Percentiles rank a stretch among this genome's conserved stretches.
These are phyloP conservation scores for Holacanthella duospinosa DNA, from an alignment of 2,888 invertebrate species.

Conservation along the genomic window DNA sequence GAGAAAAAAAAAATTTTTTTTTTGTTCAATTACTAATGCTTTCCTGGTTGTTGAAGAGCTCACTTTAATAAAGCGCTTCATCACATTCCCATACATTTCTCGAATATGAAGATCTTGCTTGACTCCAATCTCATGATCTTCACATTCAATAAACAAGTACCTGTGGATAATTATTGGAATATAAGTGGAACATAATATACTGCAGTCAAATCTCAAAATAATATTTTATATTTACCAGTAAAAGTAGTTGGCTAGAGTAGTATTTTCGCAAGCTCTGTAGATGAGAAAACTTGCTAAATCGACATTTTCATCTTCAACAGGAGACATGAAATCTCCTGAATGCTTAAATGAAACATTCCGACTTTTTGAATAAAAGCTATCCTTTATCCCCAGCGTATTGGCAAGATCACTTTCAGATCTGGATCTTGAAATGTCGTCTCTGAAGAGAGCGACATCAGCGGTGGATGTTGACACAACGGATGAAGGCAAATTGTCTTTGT, in stretches of 20 bases:
- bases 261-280: conserved; percentile 74
- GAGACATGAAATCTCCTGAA: not conserved
- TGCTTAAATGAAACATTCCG: not conserved
- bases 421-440: not conserved
- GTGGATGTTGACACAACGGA: not conserved
- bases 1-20: conserved; percentile 7
- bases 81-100: conserved; percentile 80
- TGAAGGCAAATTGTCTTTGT: not conserved
- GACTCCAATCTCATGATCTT: conserved; percentile 62
- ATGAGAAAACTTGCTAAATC: conserved; percentile 87
- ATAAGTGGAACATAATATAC: too few species aligned
- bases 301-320: conserved; percentile 22
- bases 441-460: not conserved
- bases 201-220: not conserved
- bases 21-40: not conserved
- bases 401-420: not conserved
- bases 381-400: not conserved
- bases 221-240: conserved; percentile 58
- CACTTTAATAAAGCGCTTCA: conserved; percentile 72
- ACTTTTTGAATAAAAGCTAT: not conserved
- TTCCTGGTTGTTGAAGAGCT: too few species aligned
- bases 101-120: conserved; percentile 63
- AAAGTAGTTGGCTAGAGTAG: conserved; percentile 85
- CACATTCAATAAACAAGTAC: conserved; percentile 85
- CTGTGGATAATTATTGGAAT: conserved; percentile 33